Evolutionary conservation across 1,140 invertebrate genomes (phyloP), one percentile per base, ranked within the genome.

Genomic region (Drosophila lowei): DNA sequence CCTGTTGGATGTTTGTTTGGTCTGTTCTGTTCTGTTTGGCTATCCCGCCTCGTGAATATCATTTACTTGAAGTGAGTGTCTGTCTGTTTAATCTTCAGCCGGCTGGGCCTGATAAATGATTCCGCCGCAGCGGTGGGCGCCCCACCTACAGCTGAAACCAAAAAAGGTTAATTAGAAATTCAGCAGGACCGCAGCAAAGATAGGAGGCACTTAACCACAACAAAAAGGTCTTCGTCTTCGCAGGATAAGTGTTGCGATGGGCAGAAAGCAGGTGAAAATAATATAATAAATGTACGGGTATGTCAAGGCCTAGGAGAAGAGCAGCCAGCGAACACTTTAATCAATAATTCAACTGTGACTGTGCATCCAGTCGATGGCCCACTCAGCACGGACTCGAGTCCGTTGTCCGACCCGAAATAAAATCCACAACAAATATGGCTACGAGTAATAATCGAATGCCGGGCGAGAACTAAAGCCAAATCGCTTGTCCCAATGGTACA

Each of bases 91-190:
- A 66, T 41, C 41, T 23, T 56, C 3, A 58, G 18, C 44, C 13
- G 15, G 44, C 16, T 25, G 41, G 28, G 21, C 2, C 59, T 52
- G 50, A 68, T 56, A 57, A 68, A 68, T 56, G 43, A 48, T 67
- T 11, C 62, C 11, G 43, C 15, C 18, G 28, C 8, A 8, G 65
- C 47, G 65, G 61, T 42, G 28, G 25, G 21, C 30, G 44, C 34
- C 18, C 25, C 25, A 38, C 34, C 34, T 15, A 18, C 18, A 50
- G 52, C 50, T 55, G 64, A 70, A 49, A 63, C 34, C 64, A 68
- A 70, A 56, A 77, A 77, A 71, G 74, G 74, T 73, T 81, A 80
- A 83, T 71, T 83, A 81, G 70, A 66, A 81, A 88, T 81, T 88
- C 60, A 67, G 48, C 23, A 43, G 56, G 41, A 74, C 72, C 70